phyloP scores from a whole-genome alignment of 2,797 vertebrate genomes.

The Enteromius fasciolatus region DNA sequence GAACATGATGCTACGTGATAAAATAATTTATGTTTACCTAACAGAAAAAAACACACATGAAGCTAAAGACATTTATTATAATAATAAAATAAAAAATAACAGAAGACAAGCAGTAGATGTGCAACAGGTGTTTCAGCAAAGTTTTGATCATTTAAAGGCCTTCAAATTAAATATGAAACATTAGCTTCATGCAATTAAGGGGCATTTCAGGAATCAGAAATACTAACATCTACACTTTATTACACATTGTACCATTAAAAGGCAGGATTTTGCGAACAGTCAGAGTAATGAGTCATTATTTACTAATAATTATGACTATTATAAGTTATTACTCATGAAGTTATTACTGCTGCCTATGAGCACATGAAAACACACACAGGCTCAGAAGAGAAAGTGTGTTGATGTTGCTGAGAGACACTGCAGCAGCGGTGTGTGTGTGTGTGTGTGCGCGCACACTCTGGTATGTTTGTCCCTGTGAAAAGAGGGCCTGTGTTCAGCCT shows the following conservation, averaged over 20 bases:
- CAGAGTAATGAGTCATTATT: neutral
- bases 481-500: constrained; percentile 76
- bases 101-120: neutral
- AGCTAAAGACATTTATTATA: neutral
- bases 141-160: neutral
- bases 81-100: neutral
- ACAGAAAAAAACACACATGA: neutral
- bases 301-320: neutral
- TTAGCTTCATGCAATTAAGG: neutral
- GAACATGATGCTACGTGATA: neutral
- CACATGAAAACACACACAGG: neutral
- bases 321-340: neutral
- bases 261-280: neutral
- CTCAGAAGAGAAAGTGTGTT: neutral
- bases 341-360: neutral
- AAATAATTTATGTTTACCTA: neutral
- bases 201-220: neutral
- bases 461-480: constrained; percentile 68
- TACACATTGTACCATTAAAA: neutral
- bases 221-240: neutral
- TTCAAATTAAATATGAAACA: neutral
- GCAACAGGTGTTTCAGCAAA: neutral
- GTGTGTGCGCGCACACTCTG: constrained; percentile 47
- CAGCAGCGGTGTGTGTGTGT: constrained; percentile 18
- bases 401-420: constrained; percentile 5